Base-by-base conservation (phyloP, 2,888 invertebrate species). In the Lasioglossum morio region DNA sequence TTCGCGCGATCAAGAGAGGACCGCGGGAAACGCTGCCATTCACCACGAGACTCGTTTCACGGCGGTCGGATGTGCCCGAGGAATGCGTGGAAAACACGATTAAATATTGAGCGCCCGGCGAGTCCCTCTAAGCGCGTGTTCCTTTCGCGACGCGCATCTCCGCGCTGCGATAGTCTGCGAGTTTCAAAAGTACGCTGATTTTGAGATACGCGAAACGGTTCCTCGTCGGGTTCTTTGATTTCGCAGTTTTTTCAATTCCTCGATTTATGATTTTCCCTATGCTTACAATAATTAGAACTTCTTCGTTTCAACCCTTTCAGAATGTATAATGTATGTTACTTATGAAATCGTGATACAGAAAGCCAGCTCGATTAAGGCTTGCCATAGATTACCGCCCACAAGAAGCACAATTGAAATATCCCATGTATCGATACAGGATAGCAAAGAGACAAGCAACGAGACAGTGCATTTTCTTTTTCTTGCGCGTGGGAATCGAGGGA, bases 1-100 rank as follows among this genome's bases (percentile, higher is more conserved):
- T 75, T 30, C 48, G 78, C 84, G 77, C 69, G 46, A 66, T 60
- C 30, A 8, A 57, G 60, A 57, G 40, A 30, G 43, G 37, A 27
- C 60, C 75, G 63, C 43, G 75, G 19, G 43, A 53, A 76, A 60
- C 30, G 40, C 27, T 27, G 63, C 43, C 40, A 63, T 63, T 63
- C 60, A 30, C 2, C 43, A 30, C 10, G 27, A 40, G 60, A 4
- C 37, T n/a, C 27, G n/a, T 19, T 19, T 37, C 34, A 19, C 10
- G 2, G 34, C 19, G 34, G 37, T 37, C 34, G 69, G 69, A 34
- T 30, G 66, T 30, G 34, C 16, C 34, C 34, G n/a, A 37, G 69
- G 37, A 69, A 66, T 19, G 66, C 66, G 34, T 69, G 69, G 23
- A 69, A 69, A 69, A 69, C 69, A 12, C 69, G 69, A 69, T 69